Percentiles rank a stretch among this genome's conserved stretches.
phyloP scores from a whole-genome alignment of 2,113 vertebrate genomes.

The Mystacornis crossleyi region DNA sequence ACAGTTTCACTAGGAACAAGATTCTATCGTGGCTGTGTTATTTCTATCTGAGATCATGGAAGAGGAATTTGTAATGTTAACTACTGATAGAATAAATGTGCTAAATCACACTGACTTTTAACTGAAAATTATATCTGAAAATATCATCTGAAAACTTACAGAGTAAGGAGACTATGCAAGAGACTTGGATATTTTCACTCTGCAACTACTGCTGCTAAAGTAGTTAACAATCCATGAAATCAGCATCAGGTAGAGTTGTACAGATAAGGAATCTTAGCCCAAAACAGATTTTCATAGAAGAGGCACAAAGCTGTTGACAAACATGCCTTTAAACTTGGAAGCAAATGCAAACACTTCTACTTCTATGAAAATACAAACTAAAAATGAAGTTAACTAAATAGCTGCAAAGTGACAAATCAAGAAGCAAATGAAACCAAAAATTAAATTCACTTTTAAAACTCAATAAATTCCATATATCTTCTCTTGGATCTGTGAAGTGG shows the following conservation, averaged over 20 bases:
- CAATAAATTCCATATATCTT: neutral
- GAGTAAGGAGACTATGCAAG: neutral
- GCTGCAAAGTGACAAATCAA: neutral
- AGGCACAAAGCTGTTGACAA: neutral
- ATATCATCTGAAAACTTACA: neutral
- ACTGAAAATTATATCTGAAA: neutral
- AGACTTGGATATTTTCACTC: neutral
- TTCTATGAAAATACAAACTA: neutral
- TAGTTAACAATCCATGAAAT: constrained; percentile 34
- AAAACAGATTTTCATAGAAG: neutral
- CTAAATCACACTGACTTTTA: neutral
- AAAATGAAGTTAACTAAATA: neutral
- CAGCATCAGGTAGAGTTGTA: neutral
- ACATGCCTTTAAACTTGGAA: neutral
- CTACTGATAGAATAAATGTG: neutral
- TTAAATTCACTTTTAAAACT: neutral
- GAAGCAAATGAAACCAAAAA: neutral
- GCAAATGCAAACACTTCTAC: neutral
- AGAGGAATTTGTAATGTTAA: neutral
- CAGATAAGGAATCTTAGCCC: neutral
- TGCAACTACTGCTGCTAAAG: neutral
- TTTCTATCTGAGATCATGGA: rapidly evolving
- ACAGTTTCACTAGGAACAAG: neutral
- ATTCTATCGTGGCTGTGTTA: rapidly evolving
- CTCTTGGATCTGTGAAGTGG: neutral